These are phyloP conservation scores for Chrysocyon brachyurus DNA, from an alignment of 2,797 vertebrate genomes.

Conservation along the genomic window DNA sequence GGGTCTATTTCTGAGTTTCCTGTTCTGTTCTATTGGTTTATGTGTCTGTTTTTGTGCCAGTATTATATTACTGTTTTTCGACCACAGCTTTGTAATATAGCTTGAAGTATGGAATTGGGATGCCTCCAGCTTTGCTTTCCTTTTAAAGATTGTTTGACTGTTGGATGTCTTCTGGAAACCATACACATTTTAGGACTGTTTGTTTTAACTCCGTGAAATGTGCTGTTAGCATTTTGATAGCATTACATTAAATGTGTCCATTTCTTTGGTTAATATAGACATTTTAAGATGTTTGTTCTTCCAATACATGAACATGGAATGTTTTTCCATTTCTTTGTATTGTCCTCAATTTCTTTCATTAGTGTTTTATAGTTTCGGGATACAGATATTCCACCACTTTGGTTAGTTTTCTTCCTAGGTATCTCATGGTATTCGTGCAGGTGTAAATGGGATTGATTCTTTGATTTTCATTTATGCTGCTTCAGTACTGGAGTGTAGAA, in stretches of 20 bases:
- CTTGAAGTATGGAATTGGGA: not conserved
- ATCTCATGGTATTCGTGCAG: no score
- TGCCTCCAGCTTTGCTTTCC: not conserved
- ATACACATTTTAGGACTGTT: not conserved
- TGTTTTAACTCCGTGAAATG: not conserved
- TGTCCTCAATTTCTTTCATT: not conserved
- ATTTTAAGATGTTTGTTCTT: not conserved
- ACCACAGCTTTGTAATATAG: not conserved
- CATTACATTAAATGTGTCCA: not conserved
- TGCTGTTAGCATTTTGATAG: not conserved
- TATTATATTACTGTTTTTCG: not conserved
- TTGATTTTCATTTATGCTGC: no score
- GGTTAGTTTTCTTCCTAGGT: no score
- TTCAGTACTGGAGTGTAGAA: no score
- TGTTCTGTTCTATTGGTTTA: no score
- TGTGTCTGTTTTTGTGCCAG: no score
- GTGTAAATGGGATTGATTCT: no score
- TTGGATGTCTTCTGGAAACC: not conserved
- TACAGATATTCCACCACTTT: no score
- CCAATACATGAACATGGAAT: not conserved
- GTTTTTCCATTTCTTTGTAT: not conserved
- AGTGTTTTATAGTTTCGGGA: no score
- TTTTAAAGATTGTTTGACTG: not conserved
- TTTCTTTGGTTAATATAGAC: not conserved
- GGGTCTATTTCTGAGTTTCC: no score